Percentiles rank a stretch among this genome's conserved stretches.
Conservation (phyloP, 92 coral and sea anemone genomes). For the Phenganax subtilis region DNA sequence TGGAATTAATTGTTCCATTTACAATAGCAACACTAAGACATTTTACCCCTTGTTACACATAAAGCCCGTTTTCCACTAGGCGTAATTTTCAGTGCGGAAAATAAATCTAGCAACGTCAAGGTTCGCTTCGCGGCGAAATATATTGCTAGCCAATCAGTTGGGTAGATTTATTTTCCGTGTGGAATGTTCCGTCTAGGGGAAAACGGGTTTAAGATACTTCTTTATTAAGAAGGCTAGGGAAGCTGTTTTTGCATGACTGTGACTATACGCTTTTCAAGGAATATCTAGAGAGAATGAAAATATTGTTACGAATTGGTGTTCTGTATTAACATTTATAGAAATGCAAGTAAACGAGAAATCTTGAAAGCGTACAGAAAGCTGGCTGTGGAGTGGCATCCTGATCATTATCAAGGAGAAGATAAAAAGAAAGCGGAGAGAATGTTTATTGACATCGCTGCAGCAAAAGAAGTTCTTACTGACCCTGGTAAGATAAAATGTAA, state of each 20-base stretch:
- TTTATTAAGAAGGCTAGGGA: no score
- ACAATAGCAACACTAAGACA: no score
- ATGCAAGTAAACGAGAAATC: constrained; percentile 86
- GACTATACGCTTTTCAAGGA: background rate
- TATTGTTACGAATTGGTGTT: background rate
- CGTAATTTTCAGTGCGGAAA: no score
- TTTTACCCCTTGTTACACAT: background rate
- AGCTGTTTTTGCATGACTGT: no score
- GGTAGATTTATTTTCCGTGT: no score
- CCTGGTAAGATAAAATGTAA: constrained; percentile 57
- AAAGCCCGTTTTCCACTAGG: no score
- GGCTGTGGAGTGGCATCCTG: constrained; percentile 98
- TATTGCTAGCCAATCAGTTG: no score
- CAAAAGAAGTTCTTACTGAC: constrained; percentile 91
- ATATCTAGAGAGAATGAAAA: background rate
- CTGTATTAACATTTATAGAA: constrained; percentile 41
- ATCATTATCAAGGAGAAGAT: constrained; percentile 76
- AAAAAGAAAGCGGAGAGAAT: constrained; percentile 87
- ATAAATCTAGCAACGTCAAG: no score
- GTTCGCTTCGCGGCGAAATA: no score
- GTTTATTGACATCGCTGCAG: constrained; percentile 96
- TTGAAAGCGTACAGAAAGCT: constrained; percentile 80
- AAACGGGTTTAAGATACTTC: no score
- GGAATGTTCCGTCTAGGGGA: no score
- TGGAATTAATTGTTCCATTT: no score